phyloP scores from a whole-genome alignment of 1,140 invertebrate species.

The Ephestia elutella region DNA sequence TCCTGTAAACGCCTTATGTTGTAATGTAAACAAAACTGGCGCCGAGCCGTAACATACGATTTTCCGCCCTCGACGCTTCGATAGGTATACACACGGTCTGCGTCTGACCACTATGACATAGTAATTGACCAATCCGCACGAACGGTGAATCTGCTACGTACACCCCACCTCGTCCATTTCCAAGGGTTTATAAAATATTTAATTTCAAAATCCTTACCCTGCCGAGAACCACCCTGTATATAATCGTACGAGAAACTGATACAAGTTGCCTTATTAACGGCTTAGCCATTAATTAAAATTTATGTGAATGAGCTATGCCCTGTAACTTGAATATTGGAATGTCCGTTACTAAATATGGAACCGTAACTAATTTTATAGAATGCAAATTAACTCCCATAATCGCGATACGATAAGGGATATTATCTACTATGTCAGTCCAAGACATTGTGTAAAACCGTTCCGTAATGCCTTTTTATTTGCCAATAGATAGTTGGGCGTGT shows the following conservation, averaged over 20 bases:
- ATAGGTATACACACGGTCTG: too few species aligned
- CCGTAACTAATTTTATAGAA: not conserved
- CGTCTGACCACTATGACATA: too few species aligned
- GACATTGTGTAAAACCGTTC: not conserved
- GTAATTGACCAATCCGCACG: too few species aligned
- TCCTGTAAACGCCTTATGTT: too few species aligned
- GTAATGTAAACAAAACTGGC: too few species aligned
- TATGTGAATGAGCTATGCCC: not conserved
- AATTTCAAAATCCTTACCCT: too few species aligned
- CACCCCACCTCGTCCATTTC: too few species aligned
- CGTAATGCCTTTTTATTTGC: not conserved
- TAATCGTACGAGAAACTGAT: not conserved
- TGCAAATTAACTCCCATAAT: not conserved
- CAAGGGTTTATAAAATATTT: too few species aligned
- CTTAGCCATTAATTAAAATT: not conserved
- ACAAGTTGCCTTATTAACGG: not conserved
- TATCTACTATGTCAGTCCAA: not conserved
- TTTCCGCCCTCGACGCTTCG: too few species aligned
- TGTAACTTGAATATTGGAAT: not conserved
- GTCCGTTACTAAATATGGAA: not conserved
- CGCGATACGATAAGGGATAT: not conserved
- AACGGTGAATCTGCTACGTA: too few species aligned
- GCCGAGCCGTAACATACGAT: too few species aligned
- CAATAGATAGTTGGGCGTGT: not conserved
- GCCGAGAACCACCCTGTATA: too few species aligned